A percentile compares a stretch with the other conserved stretches of the same genome.
These are phyloP conservation scores for Ceriagrion tenellum DNA, from an alignment of 2,888 invertebrate genomes.

Conservation along the genomic window DNA sequence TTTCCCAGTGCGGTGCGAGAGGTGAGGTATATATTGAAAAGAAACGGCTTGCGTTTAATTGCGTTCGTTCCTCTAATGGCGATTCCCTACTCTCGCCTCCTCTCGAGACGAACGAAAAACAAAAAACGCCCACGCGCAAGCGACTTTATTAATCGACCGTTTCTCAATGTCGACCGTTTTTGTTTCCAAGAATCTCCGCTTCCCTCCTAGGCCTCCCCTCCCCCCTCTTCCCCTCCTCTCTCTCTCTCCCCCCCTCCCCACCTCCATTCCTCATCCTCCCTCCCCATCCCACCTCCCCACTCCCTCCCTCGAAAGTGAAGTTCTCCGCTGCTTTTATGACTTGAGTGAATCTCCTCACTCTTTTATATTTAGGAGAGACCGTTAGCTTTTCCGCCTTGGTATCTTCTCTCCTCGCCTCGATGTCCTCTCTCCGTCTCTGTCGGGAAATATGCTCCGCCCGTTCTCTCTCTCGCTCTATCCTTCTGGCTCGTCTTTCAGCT, in stretches of 20 bases:
- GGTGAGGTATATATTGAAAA: conserved; percentile 35
- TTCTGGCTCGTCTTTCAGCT: conserved; percentile 19
- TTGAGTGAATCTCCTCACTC: conserved; percentile 55
- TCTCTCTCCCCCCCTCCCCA: not conserved
- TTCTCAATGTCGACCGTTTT: conserved; percentile 55
- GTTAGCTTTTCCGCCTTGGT: conserved; percentile 8
- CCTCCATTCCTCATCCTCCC: not conserved
- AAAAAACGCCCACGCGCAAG: not conserved
- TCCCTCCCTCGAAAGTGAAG: conserved; percentile 19
- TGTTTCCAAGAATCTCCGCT: conserved; percentile 23
- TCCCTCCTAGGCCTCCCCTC: not conserved
- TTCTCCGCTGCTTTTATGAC: conserved; percentile 36
- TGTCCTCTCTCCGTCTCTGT: not conserved
- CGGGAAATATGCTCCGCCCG: not conserved
- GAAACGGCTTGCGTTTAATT: conserved; percentile 19
- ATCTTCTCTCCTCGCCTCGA: not conserved
- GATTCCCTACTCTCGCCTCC: not conserved
- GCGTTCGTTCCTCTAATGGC: not conserved
- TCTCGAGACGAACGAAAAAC: not conserved
- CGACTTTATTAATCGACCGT: conserved; percentile 57
- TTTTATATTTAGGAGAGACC: conserved; percentile 46
- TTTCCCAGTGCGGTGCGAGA: not conserved
- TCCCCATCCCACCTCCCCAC: too few species aligned
- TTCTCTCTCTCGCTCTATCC: conserved; percentile 14
- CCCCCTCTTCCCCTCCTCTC: too few species aligned